These are phyloP conservation scores for Phoxinus dragarum DNA, from an alignment of 2,797 vertebrate genomes.

Conservation along the genomic window DNA sequence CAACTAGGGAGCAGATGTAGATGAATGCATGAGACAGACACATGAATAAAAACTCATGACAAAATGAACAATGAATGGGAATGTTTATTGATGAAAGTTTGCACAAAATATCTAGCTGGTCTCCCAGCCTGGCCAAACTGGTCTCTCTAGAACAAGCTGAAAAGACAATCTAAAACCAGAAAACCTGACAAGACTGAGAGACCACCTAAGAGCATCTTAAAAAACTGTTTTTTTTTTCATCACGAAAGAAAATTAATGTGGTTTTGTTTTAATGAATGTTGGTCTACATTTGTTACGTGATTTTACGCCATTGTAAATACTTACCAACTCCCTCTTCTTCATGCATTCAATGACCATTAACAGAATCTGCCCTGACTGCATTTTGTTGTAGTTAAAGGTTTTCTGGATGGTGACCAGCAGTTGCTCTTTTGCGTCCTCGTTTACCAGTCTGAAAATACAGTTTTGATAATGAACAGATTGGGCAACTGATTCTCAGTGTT, in stretches of 20 bases:
- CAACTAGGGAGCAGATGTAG: slow-evolving; percentile 39
- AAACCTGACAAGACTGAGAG: not conserved
- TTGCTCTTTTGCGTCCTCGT: slow-evolving; percentile 91
- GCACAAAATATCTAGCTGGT: slow-evolving; percentile 7
- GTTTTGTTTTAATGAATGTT: not conserved
- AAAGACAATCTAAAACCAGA: not conserved
- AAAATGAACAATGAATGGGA: slow-evolving; percentile 61
- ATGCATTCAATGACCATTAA: slow-evolving; percentile 97
- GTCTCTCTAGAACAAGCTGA: not conserved
- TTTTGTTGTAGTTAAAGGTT: slow-evolving; percentile 95
- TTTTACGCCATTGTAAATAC: slow-evolving; percentile 65
- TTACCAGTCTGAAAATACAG: slow-evolving; percentile 80
- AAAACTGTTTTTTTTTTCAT: not conserved
- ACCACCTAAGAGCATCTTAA: not conserved
- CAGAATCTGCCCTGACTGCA: slow-evolving; percentile 92
- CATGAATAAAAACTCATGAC: slow-evolving; percentile 66
- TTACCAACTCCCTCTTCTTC: slow-evolving; percentile 98
- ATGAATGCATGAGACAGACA: slow-evolving; percentile 57
- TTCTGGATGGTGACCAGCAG: slow-evolving; percentile 98
- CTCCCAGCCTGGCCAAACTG: not conserved
- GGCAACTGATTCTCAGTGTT: not conserved
- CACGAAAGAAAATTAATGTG: not conserved
- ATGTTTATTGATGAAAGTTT: slow-evolving; percentile 73
- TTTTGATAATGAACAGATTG: slow-evolving; percentile 7
- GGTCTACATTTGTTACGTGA: not conserved